Base-by-base conservation (phyloP, 2,888 invertebrate species). In the Apodemia zela region DNA sequence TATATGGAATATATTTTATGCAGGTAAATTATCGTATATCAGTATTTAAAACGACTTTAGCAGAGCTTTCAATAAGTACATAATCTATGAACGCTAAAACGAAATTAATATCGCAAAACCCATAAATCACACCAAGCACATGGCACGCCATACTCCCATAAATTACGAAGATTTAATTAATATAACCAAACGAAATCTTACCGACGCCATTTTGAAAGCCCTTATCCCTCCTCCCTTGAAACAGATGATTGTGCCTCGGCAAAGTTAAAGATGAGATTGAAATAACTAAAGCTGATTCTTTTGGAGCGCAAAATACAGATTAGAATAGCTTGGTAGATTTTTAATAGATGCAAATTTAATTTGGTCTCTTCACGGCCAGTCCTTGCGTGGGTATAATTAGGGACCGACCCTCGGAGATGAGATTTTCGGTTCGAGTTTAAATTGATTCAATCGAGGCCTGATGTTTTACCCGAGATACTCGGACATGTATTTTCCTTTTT, bases 91-190 rank as follows among this genome's bases (percentile, higher is more conserved):
- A 71, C 72, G 74, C 69, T 76, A 76, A 81, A 80, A 73, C 75
- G 70, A 74, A 77, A 79, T 80, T 79, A 84, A 84, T 81, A 76
- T 71, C 75, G 68, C 80, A 78, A 86, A 85, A 85, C 81, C 82
- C 79, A 89, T 90, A 87, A 88, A 89, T 89, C 84, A 85, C 72
- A 75, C 70, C 78, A 75, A 78, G 73, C 88, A 87, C 79, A 84
- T 85, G 88, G 74, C 79, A 78, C 82, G 73, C 54, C 78, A 76
- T 76, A 74, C 80, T 77, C 77, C 79, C 85, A 87, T 91, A 91
- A 90, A 91, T 91, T 87, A 91, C 82, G 84, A 89, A 89, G 89
- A 89, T 89, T 90, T 89, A 91, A 91, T 90, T 89, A 89, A 87
- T 89, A 84, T 85, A 81, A 80, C 85, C 80, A 83, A 84, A 87